Base-by-base conservation (phyloP, 1,140 invertebrate species). In the Drosophila elegans region DNA sequence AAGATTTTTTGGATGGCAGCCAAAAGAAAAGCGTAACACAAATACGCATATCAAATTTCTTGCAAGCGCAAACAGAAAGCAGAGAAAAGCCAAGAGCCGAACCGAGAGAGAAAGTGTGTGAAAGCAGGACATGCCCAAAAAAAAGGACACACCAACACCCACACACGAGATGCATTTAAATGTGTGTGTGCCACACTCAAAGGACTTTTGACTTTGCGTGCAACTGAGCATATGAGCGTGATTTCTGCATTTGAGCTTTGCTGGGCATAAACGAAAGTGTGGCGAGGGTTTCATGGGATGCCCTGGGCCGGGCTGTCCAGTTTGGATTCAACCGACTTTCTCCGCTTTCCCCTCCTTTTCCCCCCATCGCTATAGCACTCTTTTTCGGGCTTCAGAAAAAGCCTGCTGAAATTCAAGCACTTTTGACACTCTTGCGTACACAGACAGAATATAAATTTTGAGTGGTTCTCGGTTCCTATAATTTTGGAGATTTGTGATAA, bases 161-260 rank as follows among this genome's bases (percentile, higher is more conserved):
- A 57, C 27, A 52, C 42, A 38, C 36, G 5, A 49, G 56, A 39
- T 45, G 36, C 48, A 76, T 74, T 75, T 56, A 80, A 57, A 44
- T 42, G 52, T 42, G 29, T 56, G 52, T 59, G 64, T 52, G 54
- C 45, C 32, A 39, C 71, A 66, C 59, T 66, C 84, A 88, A 88
- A 78, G 76, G 80, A 85, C 80, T 89, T 89, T 84, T 90, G 84
- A 89, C 85, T 89, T 90, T 89, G 80, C 80, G 67, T 80, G 73
- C 85, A 89, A 89, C 68, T 85, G 85, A 89, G 85, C 84, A 89
- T 84, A 90, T 89, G 85, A 89, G 85, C 80, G 85, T 90, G 85
- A 85, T 89, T 89, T 89, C 72, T 83, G 83, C 84, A 89, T 88
- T 88, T 86, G 82, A 79, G 83, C 74, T 80, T 78, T 71, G 55